Evolutionary conservation across 2,113 vertebrate species (phyloP), one percentile per base, ranked within the genome.

Genomic region (Sialia sialis): DNA sequence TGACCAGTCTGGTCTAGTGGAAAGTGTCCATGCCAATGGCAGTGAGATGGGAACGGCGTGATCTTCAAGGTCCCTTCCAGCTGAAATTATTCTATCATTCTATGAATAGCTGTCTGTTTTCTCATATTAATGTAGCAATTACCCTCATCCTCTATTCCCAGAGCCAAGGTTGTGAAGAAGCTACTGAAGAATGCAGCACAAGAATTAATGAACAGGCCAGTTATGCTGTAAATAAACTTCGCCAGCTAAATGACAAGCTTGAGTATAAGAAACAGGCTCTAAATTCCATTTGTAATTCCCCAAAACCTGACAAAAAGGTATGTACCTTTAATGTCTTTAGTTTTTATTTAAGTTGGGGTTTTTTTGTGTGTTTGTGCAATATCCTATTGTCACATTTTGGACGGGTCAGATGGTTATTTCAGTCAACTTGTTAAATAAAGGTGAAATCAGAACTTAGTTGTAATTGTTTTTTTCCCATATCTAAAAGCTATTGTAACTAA

Each of bases 221-320:
- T 97, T 99, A 99, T 16, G 99, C 99, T 68, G 98, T 98, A 38
- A 99, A 98, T 75, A 99, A 99, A 92, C 98, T 99, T 20, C 97
- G 98, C 48, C 98, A 99, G 85, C 98, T 99, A 58, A 99, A 98
- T 63, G 99, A 99, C 97, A 99, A 99, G 69, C 98, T 99, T 84
- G 99, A 99, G 74, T 99, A 99, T 96, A 99, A 99, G 96, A 98
- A 98, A 36, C 99, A 99, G 95, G 99, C 99, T 74, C 97, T 99
- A 72, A 98, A 98, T 96, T 99, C 99, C 62, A 98, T 99, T 94
- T 99, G 99, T 95, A 99, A 98, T 46, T 99, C 99, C 64, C 99
- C 99, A 82, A 99, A 99, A 96, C 99, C 99, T 8, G 99, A 99
- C 98, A 99, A 99, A 97, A 99, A 99, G 99, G 99, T 99, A 96